Conservation (phyloP, 2,113 vertebrate species). For the Ibidorhyncha struthersii region DNA sequence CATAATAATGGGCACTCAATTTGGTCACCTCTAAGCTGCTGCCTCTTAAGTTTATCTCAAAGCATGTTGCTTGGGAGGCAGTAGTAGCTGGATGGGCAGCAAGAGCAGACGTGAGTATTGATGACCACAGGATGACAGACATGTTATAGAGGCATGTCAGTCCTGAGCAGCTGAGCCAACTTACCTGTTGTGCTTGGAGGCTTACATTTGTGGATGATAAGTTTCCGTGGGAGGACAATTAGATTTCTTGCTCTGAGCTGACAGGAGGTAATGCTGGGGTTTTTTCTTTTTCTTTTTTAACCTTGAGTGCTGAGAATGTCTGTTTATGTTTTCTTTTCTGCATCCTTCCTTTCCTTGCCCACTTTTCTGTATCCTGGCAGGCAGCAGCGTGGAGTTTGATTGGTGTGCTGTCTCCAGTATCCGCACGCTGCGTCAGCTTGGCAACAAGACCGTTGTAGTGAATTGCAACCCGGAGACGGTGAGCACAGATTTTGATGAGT, state of each 20-base stretch:
- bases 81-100: neutral
- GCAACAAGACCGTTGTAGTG: constrained; percentile 88
- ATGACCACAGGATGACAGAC: neutral
- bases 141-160: neutral
- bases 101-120: neutral
- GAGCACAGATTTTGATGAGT: constrained; percentile 98
- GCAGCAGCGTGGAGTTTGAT: constrained; percentile 97
- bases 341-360: neutral
- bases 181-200: neutral
- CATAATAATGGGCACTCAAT: neutral
- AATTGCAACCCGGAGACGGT: constrained; percentile 98
- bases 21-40: neutral
- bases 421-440: constrained; percentile 87
- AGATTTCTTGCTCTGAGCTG: neutral
- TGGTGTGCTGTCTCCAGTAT: constrained; percentile 97
- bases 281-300: neutral
- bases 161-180: neutral
- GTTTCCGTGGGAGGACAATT: neutral
- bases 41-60: neutral
- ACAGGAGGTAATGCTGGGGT: neutral
- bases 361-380: constrained; percentile 68
- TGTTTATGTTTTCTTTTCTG: neutral
- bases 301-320: neutral
- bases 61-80: accelerated
- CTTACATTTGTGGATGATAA: neutral